Evolutionary conservation across 2,113 vertebrate species (phyloP), one percentile per base, ranked within the genome.

Genomic region (Dasyurus viverrinus): DNA sequence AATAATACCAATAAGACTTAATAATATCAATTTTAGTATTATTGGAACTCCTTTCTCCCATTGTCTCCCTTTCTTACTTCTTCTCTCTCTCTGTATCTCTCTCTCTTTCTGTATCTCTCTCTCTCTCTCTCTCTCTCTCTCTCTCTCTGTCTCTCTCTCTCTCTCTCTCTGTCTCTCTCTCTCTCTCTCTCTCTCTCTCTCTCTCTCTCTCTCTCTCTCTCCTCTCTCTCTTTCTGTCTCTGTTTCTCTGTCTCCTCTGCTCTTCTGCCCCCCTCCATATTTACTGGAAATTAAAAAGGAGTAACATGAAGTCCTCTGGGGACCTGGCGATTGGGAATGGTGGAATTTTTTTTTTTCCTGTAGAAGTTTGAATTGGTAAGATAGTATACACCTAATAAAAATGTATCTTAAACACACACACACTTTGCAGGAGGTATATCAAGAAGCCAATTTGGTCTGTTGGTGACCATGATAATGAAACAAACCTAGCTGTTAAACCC

Each of bases 271-370:
- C 25, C 55, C 55, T 57, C 55, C 68, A 84, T 42, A 84, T 84
- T 84, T 84, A 84, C 42, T 36, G 52, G 27, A 22, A 54, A 16
- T n/a, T 94, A 95, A 60, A 90, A 96, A 84, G 94, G 92, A 97
- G 57, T 54, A 93, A 48, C 14, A 23, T 53, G 54, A n/a, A 46
- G 52, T n/a, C 94, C 36, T 89, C 60, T 42, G 89, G 52, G 90
- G 94, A 68, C 94, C 55, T 94, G 91, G 3, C 93, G 95, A 90
- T 89, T 96, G 95, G 96, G 93, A 90, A 93, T 84, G 91, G 95
- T 93, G 96, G 25, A 25, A 50, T 47, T 50, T 90, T 90, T 90
- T 89, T n/a, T 50, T 47, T 90, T 90, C n/a, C 19, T 42, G n/a
- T 16, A 42, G 5, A 84, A n/a, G 1, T 14, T 25, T 57, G 93